phyloP scores from a whole-genome alignment of 2,113 vertebrate genomes.

The Burhinus oedicnemus region DNA sequence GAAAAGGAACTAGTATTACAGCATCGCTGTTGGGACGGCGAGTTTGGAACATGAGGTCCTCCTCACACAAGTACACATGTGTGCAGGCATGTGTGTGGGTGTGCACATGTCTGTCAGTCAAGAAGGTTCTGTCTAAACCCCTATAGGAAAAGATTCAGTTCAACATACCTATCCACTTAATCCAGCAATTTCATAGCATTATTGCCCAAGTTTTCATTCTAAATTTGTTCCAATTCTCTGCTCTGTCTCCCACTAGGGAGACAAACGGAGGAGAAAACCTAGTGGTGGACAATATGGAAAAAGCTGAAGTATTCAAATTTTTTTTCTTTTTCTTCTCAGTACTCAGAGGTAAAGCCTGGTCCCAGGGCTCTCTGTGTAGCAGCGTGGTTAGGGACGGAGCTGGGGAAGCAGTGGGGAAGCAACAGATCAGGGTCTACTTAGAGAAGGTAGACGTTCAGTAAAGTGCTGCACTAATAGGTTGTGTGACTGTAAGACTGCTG shows the following conservation, averaged over 20 bases:
- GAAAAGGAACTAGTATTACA: not conserved
- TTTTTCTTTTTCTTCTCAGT: too few relatives aligned
- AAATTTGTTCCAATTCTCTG: not conserved
- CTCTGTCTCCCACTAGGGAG: not conserved
- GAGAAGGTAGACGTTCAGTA: not conserved
- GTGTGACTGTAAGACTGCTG: not conserved
- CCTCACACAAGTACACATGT: fast-evolving
- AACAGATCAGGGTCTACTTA: not conserved
- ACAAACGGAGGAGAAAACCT: not conserved
- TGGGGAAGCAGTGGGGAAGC: not conserved
- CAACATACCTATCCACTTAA: not conserved
- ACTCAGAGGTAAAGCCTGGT: not conserved
- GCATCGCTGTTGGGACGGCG: not conserved
- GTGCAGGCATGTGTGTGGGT: not conserved
- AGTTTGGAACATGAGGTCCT: not conserved
- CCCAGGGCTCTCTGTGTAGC: too few relatives aligned
- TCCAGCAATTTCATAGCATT: not conserved
- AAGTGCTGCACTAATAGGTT: not conserved
- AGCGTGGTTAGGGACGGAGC: not conserved
- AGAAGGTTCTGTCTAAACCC: not conserved
- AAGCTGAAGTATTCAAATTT: not conserved
- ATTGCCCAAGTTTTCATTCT: not conserved
- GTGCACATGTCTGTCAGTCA: not conserved
- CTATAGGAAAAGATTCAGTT: not conserved
- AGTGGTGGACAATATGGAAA: not conserved